Base-by-base conservation (phyloP, 2,888 invertebrate genomes). In the Hydrotaea cyrtoneurina region DNA sequence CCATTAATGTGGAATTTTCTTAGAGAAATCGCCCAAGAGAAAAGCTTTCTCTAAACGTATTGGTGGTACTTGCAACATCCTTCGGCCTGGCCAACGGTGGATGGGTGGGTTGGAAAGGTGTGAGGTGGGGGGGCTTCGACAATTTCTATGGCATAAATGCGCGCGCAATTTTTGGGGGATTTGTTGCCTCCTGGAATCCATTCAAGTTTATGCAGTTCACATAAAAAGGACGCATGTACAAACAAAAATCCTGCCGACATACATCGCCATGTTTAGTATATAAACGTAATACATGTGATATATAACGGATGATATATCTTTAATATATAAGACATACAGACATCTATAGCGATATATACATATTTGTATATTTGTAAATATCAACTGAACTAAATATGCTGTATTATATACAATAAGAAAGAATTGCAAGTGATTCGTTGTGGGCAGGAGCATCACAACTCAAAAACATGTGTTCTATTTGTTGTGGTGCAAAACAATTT, bases 101-200 rank as follows among this genome's bases (percentile, higher is more conserved):
- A n/a, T n/a, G n/a, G n/a, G n/a, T n/a, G n/a, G n/a, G n/a, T n/a
- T n/a, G n/a, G n/a, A n/a, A n/a, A n/a, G n/a, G n/a, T n/a, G n/a
- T n/a, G n/a, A n/a, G n/a, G n/a, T n/a, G 31, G 7, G 31, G 31
- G 31, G 31, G 66, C 31, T 74, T 26, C 53, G 69, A 69, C 43
- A 69, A 59, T 80, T 17, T 17, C 15, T n/a, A 21, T 19, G 71
- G 36, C 26, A 50, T 64, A 78, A 84, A 64, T 80, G 80, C 81
- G 83, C 79, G 78, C 81, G 80, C 80, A 79, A 13, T 74, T 73
- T 64, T 21, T 21, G n/a, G 53, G 19, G 31, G 62, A 3, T 23
- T 19, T 39, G 26, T 79, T 73, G 43, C 69, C 85, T 80, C 74
- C 43, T 80, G 82, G 86, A 87, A 88, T 88, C 89, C 82, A 85